Conservation (phyloP, 1,140 invertebrate genomes). For the Samia ricini region DNA sequence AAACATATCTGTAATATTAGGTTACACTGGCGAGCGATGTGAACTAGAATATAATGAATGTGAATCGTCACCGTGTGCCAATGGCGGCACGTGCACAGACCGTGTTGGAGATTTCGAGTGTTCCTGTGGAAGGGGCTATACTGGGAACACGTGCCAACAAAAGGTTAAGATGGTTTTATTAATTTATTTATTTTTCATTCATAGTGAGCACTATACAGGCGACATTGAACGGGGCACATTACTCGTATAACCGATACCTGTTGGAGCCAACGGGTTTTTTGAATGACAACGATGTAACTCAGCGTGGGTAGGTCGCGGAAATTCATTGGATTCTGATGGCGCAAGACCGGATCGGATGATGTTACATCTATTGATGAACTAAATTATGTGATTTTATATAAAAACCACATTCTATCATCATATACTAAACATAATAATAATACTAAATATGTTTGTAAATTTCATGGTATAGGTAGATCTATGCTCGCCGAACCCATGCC, state of each 20-base stretch:
- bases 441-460: neutral
- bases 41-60: constrained; percentile 92
- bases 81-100: constrained; percentile 90
- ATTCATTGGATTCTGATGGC: too few species aligned
- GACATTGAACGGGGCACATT: too few species aligned
- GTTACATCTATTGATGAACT: too few species aligned
- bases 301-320: too few species aligned
- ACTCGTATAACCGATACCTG: too few species aligned
- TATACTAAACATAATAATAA: too few species aligned
- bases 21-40: constrained; percentile 88
- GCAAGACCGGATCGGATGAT: too few species aligned
- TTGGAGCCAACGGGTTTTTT: too few species aligned
- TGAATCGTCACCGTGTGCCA: constrained; percentile 91
- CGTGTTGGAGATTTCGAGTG: constrained; percentile 87
- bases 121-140: constrained; percentile 87
- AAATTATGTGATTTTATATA: too few species aligned
- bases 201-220: too few species aligned
- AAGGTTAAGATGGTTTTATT: constrained; percentile 67
- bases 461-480: constrained; percentile 81
- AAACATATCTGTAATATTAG: constrained; percentile 21
- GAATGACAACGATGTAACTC: too few species aligned
- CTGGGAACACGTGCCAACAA: constrained; percentile 85
- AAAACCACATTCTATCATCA: too few species aligned
- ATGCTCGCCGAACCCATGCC: constrained; percentile 84
- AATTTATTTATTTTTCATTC: constrained; percentile 14